These are phyloP conservation scores for Drosophila subobscura DNA, from an alignment of 1,140 invertebrate genomes.

Conservation along the genomic window DNA sequence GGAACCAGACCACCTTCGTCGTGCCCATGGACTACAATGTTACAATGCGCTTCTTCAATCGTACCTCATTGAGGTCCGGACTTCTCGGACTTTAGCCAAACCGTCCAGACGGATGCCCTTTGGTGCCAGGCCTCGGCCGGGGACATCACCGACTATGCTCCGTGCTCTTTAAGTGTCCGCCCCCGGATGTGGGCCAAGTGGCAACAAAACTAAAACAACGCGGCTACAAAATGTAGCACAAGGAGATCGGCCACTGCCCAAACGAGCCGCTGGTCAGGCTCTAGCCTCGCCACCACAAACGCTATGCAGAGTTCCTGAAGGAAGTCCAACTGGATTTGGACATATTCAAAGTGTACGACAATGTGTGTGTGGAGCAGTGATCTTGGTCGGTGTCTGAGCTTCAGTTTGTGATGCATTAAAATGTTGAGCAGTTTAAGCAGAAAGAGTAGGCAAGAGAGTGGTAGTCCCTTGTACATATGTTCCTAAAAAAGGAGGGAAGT, in stretches of 20 bases:
- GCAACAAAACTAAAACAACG: too few relatives aligned
- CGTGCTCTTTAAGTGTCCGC: constrained; percentile 54
- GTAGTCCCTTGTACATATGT: too few relatives aligned
- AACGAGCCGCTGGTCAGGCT: constrained; percentile 31
- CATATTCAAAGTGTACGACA: constrained; percentile 66
- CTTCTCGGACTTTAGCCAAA: too few relatives aligned
- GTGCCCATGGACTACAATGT: constrained; percentile 42
- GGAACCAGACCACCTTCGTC: constrained; percentile 18
- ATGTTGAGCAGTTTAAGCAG: neutral
- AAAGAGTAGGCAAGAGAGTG: neutral
- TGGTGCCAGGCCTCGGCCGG: too few relatives aligned
- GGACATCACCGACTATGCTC: neutral
- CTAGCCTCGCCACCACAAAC: constrained; percentile 9
- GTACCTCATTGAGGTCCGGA: neutral
- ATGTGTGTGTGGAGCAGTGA: constrained; percentile 49
- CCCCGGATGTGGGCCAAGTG: too few relatives aligned
- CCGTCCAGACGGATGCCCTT: too few relatives aligned
- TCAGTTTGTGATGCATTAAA: neutral
- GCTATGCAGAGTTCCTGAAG: constrained; percentile 46
- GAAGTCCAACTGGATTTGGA: constrained; percentile 36
- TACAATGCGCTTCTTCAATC: constrained; percentile 40
- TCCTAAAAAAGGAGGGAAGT: too few relatives aligned
- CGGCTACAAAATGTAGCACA: too few relatives aligned
- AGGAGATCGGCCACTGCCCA: too few relatives aligned
- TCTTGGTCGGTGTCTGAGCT: neutral